Percentiles rank a stretch among this genome's conserved stretches.
These are phyloP conservation scores for Thalpophila matura DNA, from an alignment of 2,888 invertebrate species.

Conservation along the genomic window DNA sequence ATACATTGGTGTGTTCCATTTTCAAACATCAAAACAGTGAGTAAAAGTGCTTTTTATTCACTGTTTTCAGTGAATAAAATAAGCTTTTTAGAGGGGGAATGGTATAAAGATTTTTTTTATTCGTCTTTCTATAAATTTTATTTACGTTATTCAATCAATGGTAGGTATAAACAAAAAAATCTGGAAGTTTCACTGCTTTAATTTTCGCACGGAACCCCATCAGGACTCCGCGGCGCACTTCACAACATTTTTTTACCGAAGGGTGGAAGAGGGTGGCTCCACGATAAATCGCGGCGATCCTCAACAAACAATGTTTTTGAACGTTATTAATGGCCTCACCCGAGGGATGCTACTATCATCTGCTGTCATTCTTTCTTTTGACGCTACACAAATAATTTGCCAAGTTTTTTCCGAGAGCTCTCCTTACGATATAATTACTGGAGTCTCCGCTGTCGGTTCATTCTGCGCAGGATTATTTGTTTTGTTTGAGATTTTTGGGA, in stretches of 20 bases:
- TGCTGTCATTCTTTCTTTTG: constrained; percentile 80
- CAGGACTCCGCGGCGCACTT: constrained; percentile 39
- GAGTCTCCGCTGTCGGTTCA: constrained; percentile 51
- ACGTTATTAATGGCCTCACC: constrained; percentile 82
- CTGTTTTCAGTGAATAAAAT: too few species aligned
- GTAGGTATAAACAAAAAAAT: too few species aligned
- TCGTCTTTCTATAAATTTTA: neutral
- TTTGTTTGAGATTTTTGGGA: constrained; percentile 36
- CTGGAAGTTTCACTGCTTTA: constrained; percentile 28
- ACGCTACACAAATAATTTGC: constrained; percentile 75
- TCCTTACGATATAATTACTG: constrained; percentile 61
- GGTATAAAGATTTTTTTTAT: too few species aligned
- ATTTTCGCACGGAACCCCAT: constrained; percentile 58
- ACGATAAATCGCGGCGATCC: constrained; percentile 84
- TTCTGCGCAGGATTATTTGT: constrained; percentile 49
- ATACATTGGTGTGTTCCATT: too few species aligned
- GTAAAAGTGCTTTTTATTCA: too few species aligned
- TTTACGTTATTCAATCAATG: too few species aligned
- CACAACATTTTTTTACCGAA: constrained; percentile 57
- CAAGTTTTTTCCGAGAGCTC: constrained; percentile 63
- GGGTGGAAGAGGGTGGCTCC: constrained; percentile 58
- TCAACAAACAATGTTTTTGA: constrained; percentile 87
- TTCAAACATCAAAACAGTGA: too few species aligned
- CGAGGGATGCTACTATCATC: constrained; percentile 77
- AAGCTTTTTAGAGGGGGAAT: too few species aligned